Evolutionary conservation across 2,888 invertebrate species (phyloP).

Genomic region (Dasysyrphus albostriatus): DNA sequence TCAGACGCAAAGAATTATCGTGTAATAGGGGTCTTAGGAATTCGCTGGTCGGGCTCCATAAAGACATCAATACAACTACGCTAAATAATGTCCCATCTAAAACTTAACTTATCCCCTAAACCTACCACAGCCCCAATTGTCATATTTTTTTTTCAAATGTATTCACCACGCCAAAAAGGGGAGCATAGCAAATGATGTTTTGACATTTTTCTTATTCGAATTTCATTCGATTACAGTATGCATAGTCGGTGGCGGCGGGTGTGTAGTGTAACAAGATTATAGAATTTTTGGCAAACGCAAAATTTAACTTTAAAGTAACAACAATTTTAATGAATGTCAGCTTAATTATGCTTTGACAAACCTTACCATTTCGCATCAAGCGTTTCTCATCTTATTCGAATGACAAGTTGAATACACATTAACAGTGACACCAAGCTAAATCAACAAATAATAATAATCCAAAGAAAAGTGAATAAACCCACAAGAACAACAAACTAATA

Average conservation of each 20-base stretch:
- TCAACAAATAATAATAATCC: conserved; percentile 5
- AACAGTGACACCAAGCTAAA: background rate
- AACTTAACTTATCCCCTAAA: background rate
- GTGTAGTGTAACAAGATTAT: conserved; percentile 41
- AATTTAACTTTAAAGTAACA: conserved; percentile 14
- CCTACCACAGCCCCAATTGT: conserved; percentile 38
- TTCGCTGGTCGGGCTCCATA: too few relatives aligned
- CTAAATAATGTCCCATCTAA: conserved; percentile 9
- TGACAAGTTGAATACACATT: conserved; percentile 7
- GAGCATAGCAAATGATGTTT: conserved; percentile 67
- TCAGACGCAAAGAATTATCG: too few relatives aligned
- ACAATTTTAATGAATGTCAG: background rate
- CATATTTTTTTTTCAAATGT: conserved; percentile 33
- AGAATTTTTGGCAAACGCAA: conserved; percentile 16
- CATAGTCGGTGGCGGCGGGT: conserved; percentile 71
- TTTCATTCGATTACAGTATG: conserved; percentile 59
- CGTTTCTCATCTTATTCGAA: background rate
- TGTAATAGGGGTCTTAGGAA: too few relatives aligned
- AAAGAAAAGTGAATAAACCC: conserved; percentile 36
- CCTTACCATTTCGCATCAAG: background rate
- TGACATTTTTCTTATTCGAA: conserved; percentile 69
- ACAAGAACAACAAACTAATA: conserved; percentile 22
- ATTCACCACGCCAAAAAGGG: conserved; percentile 62
- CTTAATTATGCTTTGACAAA: background rate
- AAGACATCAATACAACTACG: too few relatives aligned